phyloP scores from a whole-genome alignment of 2,113 vertebrate species.

The Actinemys pallida region DNA sequence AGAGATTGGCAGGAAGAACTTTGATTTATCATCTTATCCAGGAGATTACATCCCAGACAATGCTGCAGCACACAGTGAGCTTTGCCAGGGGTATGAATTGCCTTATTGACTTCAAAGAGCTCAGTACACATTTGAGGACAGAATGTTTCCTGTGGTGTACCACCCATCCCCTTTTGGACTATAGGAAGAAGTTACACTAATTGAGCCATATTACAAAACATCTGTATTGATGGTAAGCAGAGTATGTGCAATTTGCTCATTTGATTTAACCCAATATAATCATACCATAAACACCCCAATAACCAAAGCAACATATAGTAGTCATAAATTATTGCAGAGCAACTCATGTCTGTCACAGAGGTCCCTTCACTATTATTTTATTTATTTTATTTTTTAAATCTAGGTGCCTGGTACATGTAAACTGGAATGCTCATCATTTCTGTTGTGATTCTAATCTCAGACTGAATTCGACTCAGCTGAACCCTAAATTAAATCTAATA shows the following conservation, averaged over 20 bases:
- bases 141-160: neutral
- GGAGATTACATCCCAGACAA: neutral
- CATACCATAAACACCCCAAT: neutral
- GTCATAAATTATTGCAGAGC: conserved; percentile 12
- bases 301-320: neutral
- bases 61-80: neutral
- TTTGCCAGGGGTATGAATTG: neutral
- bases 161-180: neutral
- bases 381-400: conserved; percentile 16
- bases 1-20: neutral
- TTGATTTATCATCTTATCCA: neutral
- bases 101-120: neutral
- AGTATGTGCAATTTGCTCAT: neutral
- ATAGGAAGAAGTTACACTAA: neutral
- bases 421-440: neutral
- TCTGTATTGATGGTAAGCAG: neutral
- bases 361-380: conserved; percentile 22
- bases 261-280: conserved; percentile 41
- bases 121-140: neutral
- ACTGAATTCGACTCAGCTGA: conserved; percentile 1
- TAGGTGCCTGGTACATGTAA: neutral
- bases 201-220: neutral
- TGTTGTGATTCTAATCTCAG: neutral
- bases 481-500: conserved; percentile 31
- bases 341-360: conserved; percentile 3